Conservation (phyloP, 2,888 invertebrate species). For the Zygogramma bicolorata region DNA sequence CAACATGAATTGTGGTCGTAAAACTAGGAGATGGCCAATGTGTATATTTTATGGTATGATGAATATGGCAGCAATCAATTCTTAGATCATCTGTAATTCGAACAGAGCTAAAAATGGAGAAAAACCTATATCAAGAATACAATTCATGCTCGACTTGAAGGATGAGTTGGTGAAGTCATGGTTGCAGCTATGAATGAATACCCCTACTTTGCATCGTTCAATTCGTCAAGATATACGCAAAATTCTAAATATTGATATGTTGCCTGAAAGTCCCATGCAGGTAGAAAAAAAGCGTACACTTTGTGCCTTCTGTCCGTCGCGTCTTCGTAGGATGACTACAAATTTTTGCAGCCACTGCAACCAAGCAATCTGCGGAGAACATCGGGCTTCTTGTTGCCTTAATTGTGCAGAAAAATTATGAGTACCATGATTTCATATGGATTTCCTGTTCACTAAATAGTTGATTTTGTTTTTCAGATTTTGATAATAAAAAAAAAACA, state of each 20-base stretch:
- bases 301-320: background rate
- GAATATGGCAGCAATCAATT: background rate
- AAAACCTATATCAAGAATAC: background rate
- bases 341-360: constrained; percentile 10
- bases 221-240: no score
- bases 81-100: background rate
- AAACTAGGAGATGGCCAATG: background rate
- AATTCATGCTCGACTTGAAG: background rate
- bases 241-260: no score
- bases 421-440: no score
- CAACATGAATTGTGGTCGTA: no score
- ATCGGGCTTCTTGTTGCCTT: constrained; percentile 8
- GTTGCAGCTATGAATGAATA: no score
- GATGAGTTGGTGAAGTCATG: no score
- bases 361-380: constrained; percentile 12
- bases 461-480: no score
- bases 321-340: constrained; percentile 14
- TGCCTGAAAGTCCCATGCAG: no score
- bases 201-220: no score
- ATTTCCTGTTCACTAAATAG: no score
- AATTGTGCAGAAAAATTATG: no score
- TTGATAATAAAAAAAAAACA: no score
- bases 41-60: background rate
- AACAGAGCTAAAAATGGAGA: background rate
- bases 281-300: constrained; percentile 8